These are phyloP conservation scores for Drosophila willistoni DNA, from an alignment of 1,140 invertebrate genomes.

Conservation along the genomic window DNA sequence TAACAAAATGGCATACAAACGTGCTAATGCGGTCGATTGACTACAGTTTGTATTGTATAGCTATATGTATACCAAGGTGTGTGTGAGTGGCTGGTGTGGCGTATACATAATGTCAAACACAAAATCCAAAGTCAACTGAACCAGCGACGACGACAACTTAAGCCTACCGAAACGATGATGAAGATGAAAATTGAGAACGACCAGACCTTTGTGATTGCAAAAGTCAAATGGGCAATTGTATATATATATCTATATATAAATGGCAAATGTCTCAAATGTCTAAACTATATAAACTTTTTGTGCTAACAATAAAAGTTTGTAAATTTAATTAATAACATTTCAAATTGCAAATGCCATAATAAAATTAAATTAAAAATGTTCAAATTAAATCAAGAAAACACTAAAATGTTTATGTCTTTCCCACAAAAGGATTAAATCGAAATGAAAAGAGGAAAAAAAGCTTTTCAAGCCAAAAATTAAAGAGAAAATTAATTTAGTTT, in stretches of 20 bases:
- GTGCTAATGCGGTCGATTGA: constrained; percentile 64
- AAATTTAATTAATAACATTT: constrained; percentile 1
- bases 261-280: constrained; percentile 21
- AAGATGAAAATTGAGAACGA: constrained; percentile 1
- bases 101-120: constrained; percentile 56
- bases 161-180: constrained; percentile 44
- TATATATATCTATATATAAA: not conserved
- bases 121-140: constrained; percentile 51
- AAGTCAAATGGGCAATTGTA: constrained; percentile 70
- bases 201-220: constrained; percentile 52
- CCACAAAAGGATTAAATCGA: not conserved
- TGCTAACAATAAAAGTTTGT: not conserved
- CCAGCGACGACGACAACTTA: constrained; percentile 64
- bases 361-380: not conserved
- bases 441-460: not conserved
- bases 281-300: constrained; percentile 13
- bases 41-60: not conserved
- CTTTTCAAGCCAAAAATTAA: not conserved
- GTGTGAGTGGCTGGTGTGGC: constrained; percentile 27
- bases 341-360: not conserved
- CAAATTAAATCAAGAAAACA: constrained; percentile 5
- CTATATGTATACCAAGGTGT: not conserved
- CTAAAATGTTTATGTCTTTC: constrained; percentile 5
- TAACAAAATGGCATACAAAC: constrained; percentile 41
- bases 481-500: not conserved